Percentiles rank a stretch among this genome's conserved stretches.
These are phyloP conservation scores for Pogonocherus hispidulus DNA, from an alignment of 2,888 invertebrate species.

Conservation along the genomic window DNA sequence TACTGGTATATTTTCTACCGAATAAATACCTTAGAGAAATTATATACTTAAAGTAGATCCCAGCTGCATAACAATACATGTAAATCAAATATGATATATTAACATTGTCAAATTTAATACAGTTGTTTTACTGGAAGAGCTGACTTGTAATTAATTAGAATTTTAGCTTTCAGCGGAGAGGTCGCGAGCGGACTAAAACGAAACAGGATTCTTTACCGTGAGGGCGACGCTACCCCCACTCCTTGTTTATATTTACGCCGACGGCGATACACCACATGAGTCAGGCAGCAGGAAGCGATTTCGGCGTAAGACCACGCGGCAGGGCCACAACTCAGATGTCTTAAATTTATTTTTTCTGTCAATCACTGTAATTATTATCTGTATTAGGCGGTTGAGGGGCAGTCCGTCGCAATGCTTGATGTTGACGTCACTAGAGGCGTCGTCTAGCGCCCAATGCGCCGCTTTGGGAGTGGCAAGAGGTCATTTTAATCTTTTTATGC, in stretches of 20 bases:
- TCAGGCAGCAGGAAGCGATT: constrained; percentile 47
- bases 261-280: constrained; percentile 61
- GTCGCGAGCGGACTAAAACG: constrained; percentile 35
- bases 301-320: constrained; percentile 48
- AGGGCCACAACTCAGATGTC: constrained; percentile 33
- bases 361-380: constrained; percentile 51
- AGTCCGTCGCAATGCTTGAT: constrained; percentile 64
- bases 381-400: constrained; percentile 60
- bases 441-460: constrained; percentile 66
- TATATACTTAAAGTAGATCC: background rate
- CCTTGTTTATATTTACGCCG: constrained; percentile 68
- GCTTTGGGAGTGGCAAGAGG: constrained; percentile 68
- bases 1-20: background rate
- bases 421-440: constrained; percentile 69
- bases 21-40: background rate
- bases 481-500: constrained; percentile 70
- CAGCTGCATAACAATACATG: background rate
- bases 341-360: constrained; percentile 33
- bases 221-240: constrained; percentile 58
- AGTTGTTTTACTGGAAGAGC: constrained; percentile 33
- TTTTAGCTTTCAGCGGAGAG: constrained; percentile 33
- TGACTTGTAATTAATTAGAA: constrained; percentile 42
- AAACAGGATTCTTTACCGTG: constrained; percentile 30
- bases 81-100: background rate
- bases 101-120: constrained; percentile 26